Evolutionary conservation across 1,140 invertebrate species (phyloP).

Genomic region (Drosophila funebris): DNA sequence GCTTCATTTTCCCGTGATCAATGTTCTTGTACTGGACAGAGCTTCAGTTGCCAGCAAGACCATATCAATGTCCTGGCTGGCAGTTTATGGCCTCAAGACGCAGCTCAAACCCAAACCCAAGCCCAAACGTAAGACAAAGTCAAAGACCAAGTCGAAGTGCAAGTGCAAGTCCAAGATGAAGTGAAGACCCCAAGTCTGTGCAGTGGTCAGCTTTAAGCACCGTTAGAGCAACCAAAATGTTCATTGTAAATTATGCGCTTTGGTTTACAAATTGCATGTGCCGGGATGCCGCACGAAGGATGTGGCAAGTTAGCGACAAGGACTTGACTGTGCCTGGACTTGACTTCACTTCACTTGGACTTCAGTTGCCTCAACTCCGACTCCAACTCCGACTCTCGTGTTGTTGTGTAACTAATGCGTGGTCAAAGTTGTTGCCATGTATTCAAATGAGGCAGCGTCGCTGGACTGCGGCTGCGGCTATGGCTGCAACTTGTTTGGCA

Average conservation of each 20-base stretch:
- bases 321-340: slow-evolving; percentile 31
- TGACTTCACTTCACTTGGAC: slow-evolving; percentile 31
- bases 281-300: slow-evolving; percentile 53
- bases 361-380: slow-evolving; percentile 11
- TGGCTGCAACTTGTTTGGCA: slow-evolving; percentile 53
- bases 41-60: not conserved
- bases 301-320: slow-evolving; percentile 59
- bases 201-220: slow-evolving; percentile 43
- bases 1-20: not conserved
- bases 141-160: not conserved
- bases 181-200: slow-evolving; percentile 31
- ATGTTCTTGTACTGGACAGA: not conserved
- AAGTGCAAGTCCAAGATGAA: not conserved
- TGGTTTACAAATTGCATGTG: slow-evolving; percentile 80
- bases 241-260: slow-evolving; percentile 80
- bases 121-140: not conserved
- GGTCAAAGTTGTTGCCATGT: slow-evolving; percentile 75
- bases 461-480: slow-evolving; percentile 52
- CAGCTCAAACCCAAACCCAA: not conserved
- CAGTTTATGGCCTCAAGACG: slow-evolving; percentile 29
- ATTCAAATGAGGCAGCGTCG: slow-evolving; percentile 75
- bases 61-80: slow-evolving; percentile 17
- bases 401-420: slow-evolving; percentile 72
- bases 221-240: slow-evolving; percentile 42
- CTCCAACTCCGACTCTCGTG: slow-evolving; percentile 11